Percentiles rank a stretch among this genome's conserved stretches.
These are phyloP conservation scores for Stichopus horrens DNA, from an alignment of 53 echinoderm and acorn worm genomes.

Conservation along the genomic window DNA sequence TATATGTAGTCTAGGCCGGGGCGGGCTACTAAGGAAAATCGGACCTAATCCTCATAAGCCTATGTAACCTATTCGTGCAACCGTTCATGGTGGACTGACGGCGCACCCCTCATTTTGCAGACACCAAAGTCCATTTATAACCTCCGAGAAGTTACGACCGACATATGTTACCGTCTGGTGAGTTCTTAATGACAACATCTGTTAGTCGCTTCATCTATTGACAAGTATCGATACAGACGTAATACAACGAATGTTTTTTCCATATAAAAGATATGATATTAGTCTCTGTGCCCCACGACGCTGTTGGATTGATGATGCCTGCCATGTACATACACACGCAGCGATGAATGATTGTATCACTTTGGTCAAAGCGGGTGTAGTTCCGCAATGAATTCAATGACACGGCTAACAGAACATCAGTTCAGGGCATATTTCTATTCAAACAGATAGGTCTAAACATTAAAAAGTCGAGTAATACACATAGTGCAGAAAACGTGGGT, in stretches of 20 bases:
- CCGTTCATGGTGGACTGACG: background rate
- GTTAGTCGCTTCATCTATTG: conserved; percentile 10
- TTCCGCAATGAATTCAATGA: too few species aligned
- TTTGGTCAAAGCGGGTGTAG: too few species aligned
- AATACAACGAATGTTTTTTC: background rate
- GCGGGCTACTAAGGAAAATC: too few species aligned
- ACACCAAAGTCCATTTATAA: background rate
- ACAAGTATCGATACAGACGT: background rate
- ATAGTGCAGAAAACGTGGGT: too few species aligned
- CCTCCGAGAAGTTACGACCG: background rate
- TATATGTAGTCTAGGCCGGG: too few species aligned
- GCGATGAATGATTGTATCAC: background rate
- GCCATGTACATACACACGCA: background rate
- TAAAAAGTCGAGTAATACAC: too few species aligned
- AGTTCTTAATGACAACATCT: conserved; percentile 14
- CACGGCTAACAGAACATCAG: too few species aligned
- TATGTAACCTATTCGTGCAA: too few species aligned
- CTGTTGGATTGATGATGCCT: background rate
- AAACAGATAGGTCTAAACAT: too few species aligned
- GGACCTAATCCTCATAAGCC: too few species aligned
- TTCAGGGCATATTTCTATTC: too few species aligned
- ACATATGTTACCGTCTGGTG: conserved; percentile 4
- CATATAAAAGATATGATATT: background rate
- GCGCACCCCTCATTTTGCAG: background rate
- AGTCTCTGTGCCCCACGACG: background rate